Percentiles rank a stretch among this genome's conserved stretches.
Conservation (phyloP, 2,888 invertebrate species). For the Acholoe squamosa region DNA sequence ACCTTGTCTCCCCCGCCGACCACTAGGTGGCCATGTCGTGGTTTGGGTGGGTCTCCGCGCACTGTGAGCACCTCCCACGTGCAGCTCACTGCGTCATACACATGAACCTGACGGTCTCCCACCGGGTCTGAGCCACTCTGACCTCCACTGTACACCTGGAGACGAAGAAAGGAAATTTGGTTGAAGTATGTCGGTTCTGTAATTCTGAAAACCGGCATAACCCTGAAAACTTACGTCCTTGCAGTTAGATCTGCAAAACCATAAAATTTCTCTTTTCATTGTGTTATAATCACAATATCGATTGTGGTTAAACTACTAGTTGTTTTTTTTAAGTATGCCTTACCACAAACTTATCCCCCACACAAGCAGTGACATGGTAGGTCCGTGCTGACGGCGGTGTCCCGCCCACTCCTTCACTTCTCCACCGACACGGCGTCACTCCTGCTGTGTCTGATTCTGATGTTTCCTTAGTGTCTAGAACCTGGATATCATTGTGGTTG, state of each 20-base stretch:
- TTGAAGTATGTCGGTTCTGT: too few relatives aligned
- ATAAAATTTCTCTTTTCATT: too few relatives aligned
- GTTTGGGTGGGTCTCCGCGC: slow-evolving; percentile 80
- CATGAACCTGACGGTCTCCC: slow-evolving; percentile 80
- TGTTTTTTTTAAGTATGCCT: too few relatives aligned
- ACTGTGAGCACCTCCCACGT: slow-evolving; percentile 78
- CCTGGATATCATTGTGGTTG: slow-evolving; percentile 81
- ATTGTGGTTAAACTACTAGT: too few relatives aligned
- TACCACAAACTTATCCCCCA: slow-evolving; percentile 77
- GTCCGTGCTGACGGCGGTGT: slow-evolving; percentile 79
- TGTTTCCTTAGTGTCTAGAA: not conserved
- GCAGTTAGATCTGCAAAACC: too few relatives aligned
- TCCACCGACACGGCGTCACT: not conserved
- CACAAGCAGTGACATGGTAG: slow-evolving; percentile 76
- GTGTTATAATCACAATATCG: too few relatives aligned
- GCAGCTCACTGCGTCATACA: slow-evolving; percentile 75
- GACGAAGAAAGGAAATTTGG: too few relatives aligned
- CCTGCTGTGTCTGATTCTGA: not conserved
- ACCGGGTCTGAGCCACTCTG: slow-evolving; percentile 80
- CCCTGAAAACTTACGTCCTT: too few relatives aligned
- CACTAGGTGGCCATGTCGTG: slow-evolving; percentile 82
- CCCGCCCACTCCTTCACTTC: slow-evolving; percentile 21
- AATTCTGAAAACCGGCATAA: too few relatives aligned
- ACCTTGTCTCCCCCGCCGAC: slow-evolving; percentile 77
- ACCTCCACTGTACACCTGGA: slow-evolving; percentile 80